Percentiles rank a stretch among this genome's conserved stretches.
Evolutionary conservation across 1,140 invertebrate genomes (phyloP).

Genomic region (Anoplolepis gracilipes): DNA sequence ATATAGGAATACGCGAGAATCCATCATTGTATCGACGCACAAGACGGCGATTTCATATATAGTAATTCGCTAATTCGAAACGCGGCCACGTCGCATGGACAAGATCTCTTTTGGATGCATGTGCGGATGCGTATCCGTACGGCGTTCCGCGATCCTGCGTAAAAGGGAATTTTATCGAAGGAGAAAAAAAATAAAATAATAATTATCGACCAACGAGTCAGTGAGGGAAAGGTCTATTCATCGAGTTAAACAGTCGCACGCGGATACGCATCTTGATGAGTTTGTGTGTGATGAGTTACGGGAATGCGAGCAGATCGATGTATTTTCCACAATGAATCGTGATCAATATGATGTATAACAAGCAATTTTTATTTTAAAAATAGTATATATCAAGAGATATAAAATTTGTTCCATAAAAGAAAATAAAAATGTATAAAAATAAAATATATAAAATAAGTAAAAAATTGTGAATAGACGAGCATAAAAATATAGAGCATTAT

Average conservation of each 20-base stretch:
- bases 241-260: slow-evolving; percentile 31
- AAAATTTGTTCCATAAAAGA: background rate
- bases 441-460: background rate
- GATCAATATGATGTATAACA: background rate
- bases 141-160: slow-evolving; percentile 35
- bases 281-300: slow-evolving; percentile 49
- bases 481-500: background rate
- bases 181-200: background rate
- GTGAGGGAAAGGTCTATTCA: background rate
- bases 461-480: too few relatives aligned
- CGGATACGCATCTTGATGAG: slow-evolving; percentile 69
- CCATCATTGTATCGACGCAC: background rate
- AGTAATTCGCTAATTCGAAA: slow-evolving; percentile 62
- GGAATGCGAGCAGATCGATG: slow-evolving; percentile 39
- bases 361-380: background rate
- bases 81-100: slow-evolving; percentile 76
- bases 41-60: background rate
- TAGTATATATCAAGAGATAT: background rate
- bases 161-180: slow-evolving; percentile 21
- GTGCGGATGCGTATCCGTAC: slow-evolving; percentile 70
- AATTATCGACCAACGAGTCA: background rate
- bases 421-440: background rate
- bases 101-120: slow-evolving; percentile 68
- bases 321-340: background rate
- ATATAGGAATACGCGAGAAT: background rate